Conservation (phyloP, 1,140 invertebrate species). For the Pseudomyrmex gracilis region DNA sequence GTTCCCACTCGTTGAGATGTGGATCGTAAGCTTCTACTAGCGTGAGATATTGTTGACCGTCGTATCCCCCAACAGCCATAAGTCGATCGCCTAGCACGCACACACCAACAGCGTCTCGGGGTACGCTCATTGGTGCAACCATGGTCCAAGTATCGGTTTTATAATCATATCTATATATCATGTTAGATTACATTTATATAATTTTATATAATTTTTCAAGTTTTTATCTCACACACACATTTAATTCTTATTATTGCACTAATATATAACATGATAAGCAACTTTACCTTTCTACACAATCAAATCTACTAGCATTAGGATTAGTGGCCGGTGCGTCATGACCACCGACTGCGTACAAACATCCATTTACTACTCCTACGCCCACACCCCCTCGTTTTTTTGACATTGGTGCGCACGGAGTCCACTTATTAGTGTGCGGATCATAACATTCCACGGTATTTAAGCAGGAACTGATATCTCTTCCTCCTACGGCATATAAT, state of each 20-base stretch:
- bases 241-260: neutral
- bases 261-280: neutral
- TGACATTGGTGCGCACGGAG: constrained; percentile 94
- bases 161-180: constrained; percentile 88
- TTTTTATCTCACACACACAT: neutral
- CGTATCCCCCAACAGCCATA: constrained; percentile 97
- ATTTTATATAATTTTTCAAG: too few species aligned
- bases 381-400: constrained; percentile 95
- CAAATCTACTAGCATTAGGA: constrained; percentile 92
- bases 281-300: constrained; percentile 96
- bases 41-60: constrained; percentile 96
- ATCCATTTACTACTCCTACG: constrained; percentile 93
- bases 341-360: constrained; percentile 94
- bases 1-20: constrained; percentile 94
- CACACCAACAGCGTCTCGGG: constrained; percentile 96
- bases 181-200: neutral
- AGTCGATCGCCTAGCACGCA: constrained; percentile 95
- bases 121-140: constrained; percentile 93
- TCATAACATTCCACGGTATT: constrained; percentile 97
- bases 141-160: constrained; percentile 95
- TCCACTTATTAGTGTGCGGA: constrained; percentile 96
- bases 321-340: constrained; percentile 95
- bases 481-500: constrained; percentile 96
- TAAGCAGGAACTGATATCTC: constrained; percentile 96
- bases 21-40: constrained; percentile 97